phyloP scores from a whole-genome alignment of 1,140 invertebrate species.

The Laupala kohalensis region DNA sequence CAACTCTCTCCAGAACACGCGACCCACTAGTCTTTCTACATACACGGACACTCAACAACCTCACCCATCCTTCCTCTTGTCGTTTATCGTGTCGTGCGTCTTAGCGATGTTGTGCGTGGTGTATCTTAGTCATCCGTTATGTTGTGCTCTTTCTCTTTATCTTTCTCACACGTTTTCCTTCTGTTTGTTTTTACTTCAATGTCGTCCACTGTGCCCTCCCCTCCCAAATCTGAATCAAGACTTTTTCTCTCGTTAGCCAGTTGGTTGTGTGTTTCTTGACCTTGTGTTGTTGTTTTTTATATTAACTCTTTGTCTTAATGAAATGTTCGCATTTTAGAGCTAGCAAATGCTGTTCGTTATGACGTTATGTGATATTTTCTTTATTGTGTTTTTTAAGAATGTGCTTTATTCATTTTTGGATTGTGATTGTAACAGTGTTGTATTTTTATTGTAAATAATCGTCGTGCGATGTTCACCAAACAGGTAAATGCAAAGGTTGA shows the following conservation, averaged over 20 bases:
- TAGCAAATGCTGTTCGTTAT: background rate
- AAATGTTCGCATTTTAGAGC: background rate
- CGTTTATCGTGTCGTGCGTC: constrained; percentile 10
- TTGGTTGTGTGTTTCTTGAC: constrained; percentile 2
- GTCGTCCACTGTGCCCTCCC: background rate
- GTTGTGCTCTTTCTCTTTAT: constrained; percentile 3
- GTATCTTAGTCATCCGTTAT: constrained; percentile 1
- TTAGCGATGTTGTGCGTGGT: constrained; percentile 12
- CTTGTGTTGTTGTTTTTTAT: background rate
- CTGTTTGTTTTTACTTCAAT: background rate
- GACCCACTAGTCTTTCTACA: background rate
- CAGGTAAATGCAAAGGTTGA: background rate
- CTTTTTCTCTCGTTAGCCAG: background rate
- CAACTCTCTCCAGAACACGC: no score
- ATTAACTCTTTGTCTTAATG: background rate
- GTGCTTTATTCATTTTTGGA: background rate
- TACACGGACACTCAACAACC: background rate
- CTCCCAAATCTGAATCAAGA: background rate
- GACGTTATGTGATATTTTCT: background rate
- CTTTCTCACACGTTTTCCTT: background rate
- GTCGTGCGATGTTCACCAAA: background rate
- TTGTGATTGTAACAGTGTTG: background rate
- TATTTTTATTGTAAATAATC: background rate
- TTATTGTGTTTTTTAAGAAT: background rate
- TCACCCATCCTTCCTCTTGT: background rate